phyloP scores from a whole-genome alignment of 2,888 invertebrate genomes.

The Gnatocerus cornutus region DNA sequence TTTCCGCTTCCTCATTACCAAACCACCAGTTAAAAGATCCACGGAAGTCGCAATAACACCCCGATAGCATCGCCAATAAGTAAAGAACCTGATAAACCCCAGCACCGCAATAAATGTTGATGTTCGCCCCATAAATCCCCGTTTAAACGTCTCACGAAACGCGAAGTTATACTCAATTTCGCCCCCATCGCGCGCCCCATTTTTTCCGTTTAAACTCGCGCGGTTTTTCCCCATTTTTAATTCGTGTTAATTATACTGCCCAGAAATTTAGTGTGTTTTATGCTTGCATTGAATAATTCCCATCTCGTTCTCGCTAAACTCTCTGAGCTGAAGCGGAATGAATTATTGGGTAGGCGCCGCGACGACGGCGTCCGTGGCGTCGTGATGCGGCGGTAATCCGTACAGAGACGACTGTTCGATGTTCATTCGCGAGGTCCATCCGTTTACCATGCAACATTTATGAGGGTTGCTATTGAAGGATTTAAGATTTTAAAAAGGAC shows the following conservation, averaged over 20 bases:
- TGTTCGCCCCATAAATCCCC: neutral
- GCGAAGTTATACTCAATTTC: too few species aligned
- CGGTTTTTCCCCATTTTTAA: too few species aligned
- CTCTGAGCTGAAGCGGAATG: slow-evolving; percentile 13
- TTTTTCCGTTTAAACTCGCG: too few species aligned
- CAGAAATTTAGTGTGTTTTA: neutral
- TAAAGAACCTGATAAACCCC: neutral
- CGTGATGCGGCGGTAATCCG: slow-evolving; percentile 29
- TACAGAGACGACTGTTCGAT: slow-evolving; percentile 14
- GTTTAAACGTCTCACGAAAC: slow-evolving; percentile 1
- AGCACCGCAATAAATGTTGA: slow-evolving; percentile 9
- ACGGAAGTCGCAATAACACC: slow-evolving; percentile 11
- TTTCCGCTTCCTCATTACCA: slow-evolving; percentile 7
- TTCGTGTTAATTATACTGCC: neutral
- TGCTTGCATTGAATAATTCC: slow-evolving; percentile 4
- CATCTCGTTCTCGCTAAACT: slow-evolving; percentile 1
- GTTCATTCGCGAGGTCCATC: slow-evolving; percentile 13
- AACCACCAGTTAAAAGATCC: neutral
- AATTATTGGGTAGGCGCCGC: slow-evolving; percentile 37
- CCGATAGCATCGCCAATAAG: too few species aligned
- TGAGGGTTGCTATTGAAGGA: slow-evolving; percentile 17
- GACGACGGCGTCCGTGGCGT: slow-evolving; percentile 41
- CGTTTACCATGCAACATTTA: slow-evolving; percentile 18
- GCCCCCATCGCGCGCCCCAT: too few species aligned
- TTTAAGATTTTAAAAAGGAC: slow-evolving; percentile 7